Evolutionary conservation across 2,113 vertebrate species (phyloP).

Genomic region (Nothoprocta perdicaria): DNA sequence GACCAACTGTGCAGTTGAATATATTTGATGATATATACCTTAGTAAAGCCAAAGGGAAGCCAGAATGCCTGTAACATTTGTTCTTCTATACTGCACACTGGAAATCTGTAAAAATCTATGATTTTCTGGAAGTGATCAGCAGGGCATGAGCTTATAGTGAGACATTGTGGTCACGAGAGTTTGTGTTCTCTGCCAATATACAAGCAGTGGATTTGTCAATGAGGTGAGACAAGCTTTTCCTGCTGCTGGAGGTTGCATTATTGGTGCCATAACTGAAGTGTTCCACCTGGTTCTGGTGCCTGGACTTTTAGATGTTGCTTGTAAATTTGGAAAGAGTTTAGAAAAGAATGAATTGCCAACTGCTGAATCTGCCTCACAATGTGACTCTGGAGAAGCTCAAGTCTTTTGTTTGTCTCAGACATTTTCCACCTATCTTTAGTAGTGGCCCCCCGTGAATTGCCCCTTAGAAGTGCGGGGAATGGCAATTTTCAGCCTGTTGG

Average conservation of each 20-base stretch:
- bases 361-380: neutral
- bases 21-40: neutral
- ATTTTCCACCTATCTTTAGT: neutral
- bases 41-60: neutral
- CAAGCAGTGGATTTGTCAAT: neutral
- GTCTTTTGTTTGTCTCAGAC: neutral
- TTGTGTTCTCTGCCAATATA: neutral
- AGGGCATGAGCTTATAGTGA: neutral
- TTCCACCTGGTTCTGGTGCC: neutral
- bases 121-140: neutral
- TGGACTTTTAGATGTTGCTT: neutral
- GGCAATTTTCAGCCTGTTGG: neutral
- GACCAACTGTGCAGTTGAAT: neutral
- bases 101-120: neutral
- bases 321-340: neutral
- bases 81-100: neutral
- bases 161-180: neutral
- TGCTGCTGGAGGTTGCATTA: neutral
- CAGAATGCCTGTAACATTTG: neutral
- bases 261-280: neutral
- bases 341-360: neutral
- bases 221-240: neutral
- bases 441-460: neutral
- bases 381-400: neutral
- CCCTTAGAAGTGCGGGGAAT: neutral